These are phyloP conservation scores for Phyllostomus hastatus DNA, from an alignment of 2,113 vertebrate species.

Conservation along the genomic window DNA sequence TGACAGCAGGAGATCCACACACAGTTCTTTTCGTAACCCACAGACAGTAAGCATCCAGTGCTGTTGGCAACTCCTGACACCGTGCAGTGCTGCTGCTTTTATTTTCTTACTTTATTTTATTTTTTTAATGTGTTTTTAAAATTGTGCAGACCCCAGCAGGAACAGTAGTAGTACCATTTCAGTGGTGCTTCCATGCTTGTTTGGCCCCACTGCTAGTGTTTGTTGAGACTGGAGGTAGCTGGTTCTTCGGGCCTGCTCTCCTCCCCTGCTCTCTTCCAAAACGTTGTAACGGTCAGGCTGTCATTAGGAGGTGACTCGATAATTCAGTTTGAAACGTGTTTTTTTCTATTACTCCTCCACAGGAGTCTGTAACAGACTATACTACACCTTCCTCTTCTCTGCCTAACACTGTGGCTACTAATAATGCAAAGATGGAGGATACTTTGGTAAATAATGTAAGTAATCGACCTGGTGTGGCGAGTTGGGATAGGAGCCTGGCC, in stretches of 20 bases:
- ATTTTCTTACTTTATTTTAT: too few species aligned
- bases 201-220: not conserved
- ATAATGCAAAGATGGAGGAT: slow-evolving; percentile 94
- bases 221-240: not conserved
- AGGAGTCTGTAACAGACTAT: slow-evolving; percentile 99
- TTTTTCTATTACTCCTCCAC: slow-evolving; percentile 66
- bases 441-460: slow-evolving; percentile 96
- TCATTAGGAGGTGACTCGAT: not conserved
- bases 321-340: slow-evolving; percentile 72
- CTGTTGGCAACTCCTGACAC: not conserved
- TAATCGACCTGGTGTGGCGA: slow-evolving; percentile 42
- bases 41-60: not conserved
- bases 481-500: not conserved
- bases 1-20: not conserved
- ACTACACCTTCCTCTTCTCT: slow-evolving; percentile 94
- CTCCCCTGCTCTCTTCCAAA: not conserved
- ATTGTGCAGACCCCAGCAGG: not conserved
- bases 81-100: not conserved
- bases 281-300: not conserved
- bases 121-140: not conserved
- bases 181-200: not conserved
- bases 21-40: not conserved
- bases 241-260: not conserved
- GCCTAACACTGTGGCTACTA: slow-evolving; percentile 92
- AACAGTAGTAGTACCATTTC: not conserved